Conservation (phyloP, 2,797 vertebrate species). For the Chlorospingus semifuscus region DNA sequence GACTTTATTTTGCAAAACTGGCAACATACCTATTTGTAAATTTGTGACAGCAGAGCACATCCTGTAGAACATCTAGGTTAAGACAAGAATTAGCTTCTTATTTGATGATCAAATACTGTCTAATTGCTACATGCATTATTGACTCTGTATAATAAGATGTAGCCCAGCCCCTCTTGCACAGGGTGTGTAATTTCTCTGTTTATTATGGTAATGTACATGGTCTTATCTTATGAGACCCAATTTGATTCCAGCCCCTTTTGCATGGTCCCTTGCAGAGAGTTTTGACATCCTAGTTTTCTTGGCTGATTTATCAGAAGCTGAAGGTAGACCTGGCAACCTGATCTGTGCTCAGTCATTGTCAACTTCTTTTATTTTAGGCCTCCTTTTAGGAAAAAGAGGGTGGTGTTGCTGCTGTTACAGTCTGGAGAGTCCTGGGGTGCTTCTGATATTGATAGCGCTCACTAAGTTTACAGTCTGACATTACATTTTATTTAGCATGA, state of each 20-base stretch:
- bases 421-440: background rate
- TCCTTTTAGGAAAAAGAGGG: background rate
- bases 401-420: fast-evolving
- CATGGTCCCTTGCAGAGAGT: background rate
- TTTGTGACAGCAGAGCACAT: background rate
- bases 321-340: background rate
- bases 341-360: background rate
- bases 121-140: background rate
- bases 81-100: background rate
- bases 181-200: background rate
- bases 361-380: background rate
- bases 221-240: background rate
- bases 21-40: background rate
- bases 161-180: background rate
- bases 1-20: background rate
- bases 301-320: background rate
- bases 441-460: background rate
- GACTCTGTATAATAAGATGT: background rate
- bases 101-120: background rate
- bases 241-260: background rate
- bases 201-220: background rate
- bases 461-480: background rate
- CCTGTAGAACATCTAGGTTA: background rate
- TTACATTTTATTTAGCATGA: background rate
- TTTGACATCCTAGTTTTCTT: background rate